Percentiles rank a stretch among this genome's conserved stretches.
phyloP scores from a whole-genome alignment of 2,113 vertebrate genomes.

The Perccottus glenii region DNA sequence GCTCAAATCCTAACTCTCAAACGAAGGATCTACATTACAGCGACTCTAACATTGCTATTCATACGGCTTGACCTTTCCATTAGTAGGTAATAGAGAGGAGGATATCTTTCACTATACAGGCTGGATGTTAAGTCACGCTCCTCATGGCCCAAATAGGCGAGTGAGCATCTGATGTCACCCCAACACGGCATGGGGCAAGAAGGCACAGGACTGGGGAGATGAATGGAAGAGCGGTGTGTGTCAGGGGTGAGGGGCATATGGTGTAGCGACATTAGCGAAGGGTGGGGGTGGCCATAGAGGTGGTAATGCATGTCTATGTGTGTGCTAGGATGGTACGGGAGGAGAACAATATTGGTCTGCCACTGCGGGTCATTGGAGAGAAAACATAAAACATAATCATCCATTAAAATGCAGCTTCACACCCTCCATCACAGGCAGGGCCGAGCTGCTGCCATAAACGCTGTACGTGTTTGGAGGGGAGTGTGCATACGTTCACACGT shows the following conservation, averaged over 20 bases:
- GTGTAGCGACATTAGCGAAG: constrained; percentile 48
- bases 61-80: constrained; percentile 70
- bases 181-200: constrained; percentile 29
- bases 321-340: constrained; percentile 26
- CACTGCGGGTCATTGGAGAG: constrained; percentile 67
- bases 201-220: constrained; percentile 24
- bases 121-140: constrained; percentile 73
- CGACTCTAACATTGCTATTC: constrained; percentile 63
- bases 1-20: too few species aligned
- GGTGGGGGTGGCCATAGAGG: constrained; percentile 30
- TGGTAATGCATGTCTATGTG: constrained; percentile 28
- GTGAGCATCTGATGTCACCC: constrained; percentile 58
- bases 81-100: constrained; percentile 72
- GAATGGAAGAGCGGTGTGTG: constrained; percentile 22
- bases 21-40: constrained; percentile 55
- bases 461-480: constrained; percentile 20
- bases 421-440: constrained; percentile 70
- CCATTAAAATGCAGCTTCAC: constrained; percentile 82
- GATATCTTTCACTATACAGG: constrained; percentile 70
- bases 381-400: constrained; percentile 79
- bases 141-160: constrained; percentile 46
- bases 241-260: constrained; percentile 47
- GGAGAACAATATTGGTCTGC: constrained; percentile 64
- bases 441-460: constrained; percentile 65
- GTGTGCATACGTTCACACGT: constrained; percentile 26